Evolutionary conservation across 2,113 vertebrate genomes (phyloP).

Genomic region (Suricata suricatta): DNA sequence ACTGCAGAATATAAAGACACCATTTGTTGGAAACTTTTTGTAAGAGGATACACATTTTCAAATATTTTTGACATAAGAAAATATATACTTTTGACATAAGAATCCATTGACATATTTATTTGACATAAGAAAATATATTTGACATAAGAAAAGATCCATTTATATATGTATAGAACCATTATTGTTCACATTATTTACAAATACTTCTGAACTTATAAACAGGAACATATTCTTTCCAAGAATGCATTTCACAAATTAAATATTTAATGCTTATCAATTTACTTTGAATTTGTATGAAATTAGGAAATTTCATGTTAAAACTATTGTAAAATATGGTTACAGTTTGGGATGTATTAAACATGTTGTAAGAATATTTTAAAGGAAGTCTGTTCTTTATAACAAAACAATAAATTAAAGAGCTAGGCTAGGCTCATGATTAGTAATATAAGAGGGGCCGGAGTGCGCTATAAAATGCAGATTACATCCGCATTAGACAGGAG

Average conservation of each 20-base stretch:
- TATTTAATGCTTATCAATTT: background rate
- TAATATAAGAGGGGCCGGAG: background rate
- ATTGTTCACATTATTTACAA: background rate
- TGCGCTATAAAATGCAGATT: background rate
- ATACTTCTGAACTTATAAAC: background rate
- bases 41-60: background rate
- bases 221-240: background rate
- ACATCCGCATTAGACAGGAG: background rate
- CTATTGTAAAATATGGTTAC: background rate
- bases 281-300: background rate
- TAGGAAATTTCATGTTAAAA: background rate
- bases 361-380: background rate
- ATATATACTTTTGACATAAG: background rate
- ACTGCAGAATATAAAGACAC: slow-evolving; percentile 69
- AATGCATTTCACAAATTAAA: background rate
- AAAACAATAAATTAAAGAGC: background rate
- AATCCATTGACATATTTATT: background rate
- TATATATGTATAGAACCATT: background rate
- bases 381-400: background rate
- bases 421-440: background rate
- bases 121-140: background rate
- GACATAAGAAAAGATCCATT: background rate
- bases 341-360: background rate
- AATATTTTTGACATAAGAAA: background rate
- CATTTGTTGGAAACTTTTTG: background rate